phyloP scores from a whole-genome alignment of 2,113 vertebrate genomes.

The Micromys minutus region DNA sequence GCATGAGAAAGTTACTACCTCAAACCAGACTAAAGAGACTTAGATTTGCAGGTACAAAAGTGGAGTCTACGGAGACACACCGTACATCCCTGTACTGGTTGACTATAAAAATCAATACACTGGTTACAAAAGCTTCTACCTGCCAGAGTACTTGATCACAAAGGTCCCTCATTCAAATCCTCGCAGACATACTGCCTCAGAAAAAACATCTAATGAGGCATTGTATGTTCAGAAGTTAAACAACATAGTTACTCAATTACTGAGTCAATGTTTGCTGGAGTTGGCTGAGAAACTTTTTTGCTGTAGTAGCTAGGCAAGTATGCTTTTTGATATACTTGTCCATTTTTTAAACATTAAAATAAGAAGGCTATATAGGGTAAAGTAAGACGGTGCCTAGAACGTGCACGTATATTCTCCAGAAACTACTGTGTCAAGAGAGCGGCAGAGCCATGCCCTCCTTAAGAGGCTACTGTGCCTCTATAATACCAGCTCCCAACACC shows the following conservation, averaged over 20 bases:
- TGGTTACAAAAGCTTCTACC: constrained; percentile 14
- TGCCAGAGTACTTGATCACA: constrained; percentile 6
- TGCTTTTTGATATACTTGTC: neutral
- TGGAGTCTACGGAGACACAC: neutral
- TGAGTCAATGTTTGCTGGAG: neutral
- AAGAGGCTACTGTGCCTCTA: neutral
- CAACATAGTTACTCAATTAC: neutral
- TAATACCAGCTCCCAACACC: neutral
- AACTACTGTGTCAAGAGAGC: neutral
- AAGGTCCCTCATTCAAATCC: constrained; percentile 28
- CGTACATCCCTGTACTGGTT: neutral
- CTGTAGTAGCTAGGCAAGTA: neutral
- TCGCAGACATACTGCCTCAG: neutral
- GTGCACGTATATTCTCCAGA: neutral
- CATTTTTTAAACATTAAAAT: constrained; percentile 3
- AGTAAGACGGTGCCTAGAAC: neutral
- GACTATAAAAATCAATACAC: constrained; percentile 7
- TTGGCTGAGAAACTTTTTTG: neutral
- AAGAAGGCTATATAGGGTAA: neutral
- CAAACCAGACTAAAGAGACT: neutral
- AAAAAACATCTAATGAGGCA: neutral
- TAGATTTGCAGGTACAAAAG: constrained; percentile 3
- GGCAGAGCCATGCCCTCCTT: neutral
- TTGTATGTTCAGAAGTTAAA: constrained; percentile 18
- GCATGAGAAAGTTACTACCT: neutral